Percentiles rank a stretch among this genome's conserved stretches.
Conservation (phyloP, 2,113 vertebrate species). For the Ictalurus furcatus region DNA sequence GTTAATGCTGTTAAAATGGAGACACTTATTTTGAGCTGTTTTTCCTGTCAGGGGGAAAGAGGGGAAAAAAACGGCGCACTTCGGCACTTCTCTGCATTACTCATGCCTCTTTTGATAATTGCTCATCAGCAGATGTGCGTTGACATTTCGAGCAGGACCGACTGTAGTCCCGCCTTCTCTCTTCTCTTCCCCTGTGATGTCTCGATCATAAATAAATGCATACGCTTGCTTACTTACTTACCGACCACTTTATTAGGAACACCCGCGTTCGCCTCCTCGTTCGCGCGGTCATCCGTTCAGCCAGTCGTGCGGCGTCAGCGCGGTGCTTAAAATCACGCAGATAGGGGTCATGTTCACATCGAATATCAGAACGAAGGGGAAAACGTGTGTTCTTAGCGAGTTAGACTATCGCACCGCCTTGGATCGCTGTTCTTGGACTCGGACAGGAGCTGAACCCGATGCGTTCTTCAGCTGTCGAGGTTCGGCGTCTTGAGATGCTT, state of each 20-base stretch:
- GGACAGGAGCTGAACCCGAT: neutral
- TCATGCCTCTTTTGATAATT: slow-evolving; percentile 45
- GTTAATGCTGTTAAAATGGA: slow-evolving; percentile 40
- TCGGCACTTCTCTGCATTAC: slow-evolving; percentile 37
- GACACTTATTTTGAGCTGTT: slow-evolving; percentile 27
- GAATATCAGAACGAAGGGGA: neutral
- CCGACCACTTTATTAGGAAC: neutral
- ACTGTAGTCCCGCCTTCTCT: neutral
- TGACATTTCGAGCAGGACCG: slow-evolving; percentile 32
- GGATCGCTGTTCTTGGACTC: neutral
- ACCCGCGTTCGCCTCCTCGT: neutral
- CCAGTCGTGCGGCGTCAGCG: neutral
- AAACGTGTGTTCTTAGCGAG: neutral
- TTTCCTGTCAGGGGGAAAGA: neutral
- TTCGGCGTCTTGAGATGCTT: neutral
- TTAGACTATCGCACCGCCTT: neutral
- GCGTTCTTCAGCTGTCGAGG: neutral
- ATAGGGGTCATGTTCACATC: neutral
- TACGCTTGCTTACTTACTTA: no score
- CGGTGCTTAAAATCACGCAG: neutral
- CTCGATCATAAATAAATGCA: neutral
- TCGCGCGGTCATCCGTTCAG: no score
- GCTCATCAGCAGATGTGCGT: slow-evolving; percentile 46
- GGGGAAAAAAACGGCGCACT: slow-evolving; percentile 4
- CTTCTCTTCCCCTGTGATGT: neutral